A percentile compares a stretch with the other conserved stretches of the same genome.
Conservation (phyloP, 64 coral and sea anemone genomes). For the Catalaphyllia jardinei region DNA sequence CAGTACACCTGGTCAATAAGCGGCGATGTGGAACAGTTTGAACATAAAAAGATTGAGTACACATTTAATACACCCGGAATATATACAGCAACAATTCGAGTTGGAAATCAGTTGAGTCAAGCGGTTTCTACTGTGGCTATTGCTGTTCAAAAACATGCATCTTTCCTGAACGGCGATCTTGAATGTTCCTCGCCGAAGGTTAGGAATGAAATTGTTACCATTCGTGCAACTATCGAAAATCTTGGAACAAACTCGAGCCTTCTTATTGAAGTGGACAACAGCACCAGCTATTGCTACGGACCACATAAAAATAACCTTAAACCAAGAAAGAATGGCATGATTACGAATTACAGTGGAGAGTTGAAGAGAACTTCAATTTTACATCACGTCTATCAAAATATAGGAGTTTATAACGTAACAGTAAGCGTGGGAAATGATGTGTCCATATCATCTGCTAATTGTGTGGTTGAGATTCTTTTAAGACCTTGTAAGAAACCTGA, state of each 20-base stretch:
- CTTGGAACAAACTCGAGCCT: constrained; percentile 65
- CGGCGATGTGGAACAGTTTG: background rate
- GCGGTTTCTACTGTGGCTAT: background rate
- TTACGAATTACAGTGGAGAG: background rate
- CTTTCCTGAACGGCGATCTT: background rate
- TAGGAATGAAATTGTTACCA: constrained; percentile 13
- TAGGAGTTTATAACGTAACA: constrained; percentile 32
- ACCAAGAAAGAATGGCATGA: background rate
- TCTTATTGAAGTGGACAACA: constrained; percentile 33
- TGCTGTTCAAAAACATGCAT: constrained; percentile 29
- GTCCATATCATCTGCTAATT: constrained; percentile 11
- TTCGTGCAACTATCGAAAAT: constrained; percentile 4
- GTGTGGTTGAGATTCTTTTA: constrained; percentile 59
- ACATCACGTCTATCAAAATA: constrained; percentile 10
- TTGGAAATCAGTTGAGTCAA: constrained; percentile 33
- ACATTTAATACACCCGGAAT: constrained; percentile 18
- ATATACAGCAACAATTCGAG: constrained; percentile 7
- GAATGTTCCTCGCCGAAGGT: constrained; percentile 21
- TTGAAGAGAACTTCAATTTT: background rate
- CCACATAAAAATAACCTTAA: background rate
- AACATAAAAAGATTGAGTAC: background rate
- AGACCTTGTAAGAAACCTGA: constrained; percentile 46
- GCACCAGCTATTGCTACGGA: constrained; percentile 31
- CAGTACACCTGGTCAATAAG: constrained; percentile 12
- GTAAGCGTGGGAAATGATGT: constrained; percentile 44